phyloP scores from a whole-genome alignment of 2,888 invertebrate species.

The Gymnosoma rotundatum region DNA sequence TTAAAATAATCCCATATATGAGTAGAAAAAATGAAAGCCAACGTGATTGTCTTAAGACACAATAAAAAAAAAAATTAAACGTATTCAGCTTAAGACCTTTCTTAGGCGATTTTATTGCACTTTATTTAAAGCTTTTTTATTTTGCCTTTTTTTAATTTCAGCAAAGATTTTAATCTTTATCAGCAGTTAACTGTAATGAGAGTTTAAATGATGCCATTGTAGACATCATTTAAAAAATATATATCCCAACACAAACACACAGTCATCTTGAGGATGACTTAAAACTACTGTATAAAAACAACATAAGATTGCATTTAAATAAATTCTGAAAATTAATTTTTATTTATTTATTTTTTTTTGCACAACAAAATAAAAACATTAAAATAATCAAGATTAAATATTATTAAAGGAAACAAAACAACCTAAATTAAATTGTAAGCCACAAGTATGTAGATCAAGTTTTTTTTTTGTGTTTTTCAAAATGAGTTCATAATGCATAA shows the following conservation, averaged over 20 bases:
- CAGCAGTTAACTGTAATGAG: constrained; percentile 73
- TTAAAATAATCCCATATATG: constrained; percentile 34
- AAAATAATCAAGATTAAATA: constrained; percentile 60
- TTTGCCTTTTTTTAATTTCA: constrained; percentile 54
- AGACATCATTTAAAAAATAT: constrained; percentile 45
- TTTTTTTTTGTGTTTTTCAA: not conserved
- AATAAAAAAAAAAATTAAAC: constrained; percentile 5
- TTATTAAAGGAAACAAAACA: constrained; percentile 12
- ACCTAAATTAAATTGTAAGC: constrained; percentile 53
- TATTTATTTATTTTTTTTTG: not conserved
- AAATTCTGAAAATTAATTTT: constrained; percentile 56
- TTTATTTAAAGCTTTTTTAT: constrained; percentile 3
- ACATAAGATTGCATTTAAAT: constrained; percentile 57
- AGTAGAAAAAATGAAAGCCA: constrained; percentile 10
- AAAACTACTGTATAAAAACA: constrained; percentile 37
- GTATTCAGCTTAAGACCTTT: constrained; percentile 53
- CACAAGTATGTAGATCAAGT: constrained; percentile 50
- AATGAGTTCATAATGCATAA: constrained; percentile 15
- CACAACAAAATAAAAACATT: constrained; percentile 55
- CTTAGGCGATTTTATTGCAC: constrained; percentile 32
- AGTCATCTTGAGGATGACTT: constrained; percentile 12
- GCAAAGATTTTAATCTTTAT: constrained; percentile 66
- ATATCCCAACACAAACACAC: constrained; percentile 1
- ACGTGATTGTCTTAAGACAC: constrained; percentile 31
- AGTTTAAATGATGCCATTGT: constrained; percentile 72